Conservation (phyloP, 2,888 invertebrate species). For the Zootermopsis nevadensis region DNA sequence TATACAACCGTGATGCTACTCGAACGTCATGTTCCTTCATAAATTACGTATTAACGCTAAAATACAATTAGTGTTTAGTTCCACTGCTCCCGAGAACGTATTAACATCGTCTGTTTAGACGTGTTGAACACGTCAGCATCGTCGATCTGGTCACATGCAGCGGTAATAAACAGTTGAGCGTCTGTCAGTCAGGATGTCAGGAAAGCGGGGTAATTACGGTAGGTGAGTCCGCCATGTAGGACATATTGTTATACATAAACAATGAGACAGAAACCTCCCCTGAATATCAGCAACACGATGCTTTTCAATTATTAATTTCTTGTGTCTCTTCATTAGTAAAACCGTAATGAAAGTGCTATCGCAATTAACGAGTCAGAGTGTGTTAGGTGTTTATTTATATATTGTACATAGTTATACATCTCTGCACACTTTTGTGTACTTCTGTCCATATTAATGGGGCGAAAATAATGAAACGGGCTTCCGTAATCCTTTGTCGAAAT, state of each 20-base stretch:
- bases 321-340: conserved; percentile 5
- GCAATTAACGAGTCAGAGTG: background rate
- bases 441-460: background rate
- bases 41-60: no score
- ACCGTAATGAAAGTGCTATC: background rate
- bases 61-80: no score
- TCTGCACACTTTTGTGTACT: background rate
- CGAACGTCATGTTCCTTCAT: no score
- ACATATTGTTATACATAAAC: conserved; percentile 8
- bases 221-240: background rate
- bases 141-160: background rate
- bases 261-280: background rate
- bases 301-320: conserved; percentile 10
- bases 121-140: background rate
- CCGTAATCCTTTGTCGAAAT: no score
- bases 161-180: background rate
- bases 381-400: background rate
- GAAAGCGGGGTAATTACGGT: background rate
- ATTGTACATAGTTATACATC: background rate
- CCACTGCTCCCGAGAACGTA: no score
- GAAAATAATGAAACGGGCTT: background rate
- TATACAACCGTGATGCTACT: no score
- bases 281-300: background rate
- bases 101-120: background rate
- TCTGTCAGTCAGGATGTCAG: background rate